Evolutionary conservation across 2,113 vertebrate genomes (phyloP).

Genomic region (Pseudonaja textilis): DNA sequence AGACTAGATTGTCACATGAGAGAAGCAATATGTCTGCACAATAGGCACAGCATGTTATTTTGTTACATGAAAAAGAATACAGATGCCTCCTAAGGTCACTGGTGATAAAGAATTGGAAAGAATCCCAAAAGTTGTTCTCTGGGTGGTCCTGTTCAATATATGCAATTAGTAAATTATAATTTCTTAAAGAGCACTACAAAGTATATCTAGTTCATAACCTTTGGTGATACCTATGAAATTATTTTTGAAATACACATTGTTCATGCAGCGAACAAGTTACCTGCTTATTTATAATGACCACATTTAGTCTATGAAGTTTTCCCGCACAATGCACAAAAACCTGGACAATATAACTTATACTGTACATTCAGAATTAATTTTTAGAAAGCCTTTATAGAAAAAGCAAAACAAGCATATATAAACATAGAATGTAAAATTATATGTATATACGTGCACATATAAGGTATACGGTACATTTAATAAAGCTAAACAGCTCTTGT

Average conservation of each 20-base stretch:
- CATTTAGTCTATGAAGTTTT: background rate
- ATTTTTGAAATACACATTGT: background rate
- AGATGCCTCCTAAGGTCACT: too few relatives aligned
- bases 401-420: background rate
- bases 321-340: background rate
- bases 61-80: too few relatives aligned
- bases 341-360: background rate
- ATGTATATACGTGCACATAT: background rate
- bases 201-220: background rate
- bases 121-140: too few relatives aligned
- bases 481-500: background rate
- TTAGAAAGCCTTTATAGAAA: background rate
- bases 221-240: background rate
- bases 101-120: too few relatives aligned
- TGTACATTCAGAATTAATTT: background rate
- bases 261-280: background rate
- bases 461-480: background rate
- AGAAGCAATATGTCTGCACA: too few relatives aligned
- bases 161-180: too few relatives aligned
- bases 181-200: background rate
- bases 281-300: background rate
- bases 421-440: background rate
- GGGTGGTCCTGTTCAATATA: too few relatives aligned
- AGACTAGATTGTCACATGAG: too few relatives aligned
- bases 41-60: too few relatives aligned